phyloP scores from a whole-genome alignment of 1,140 invertebrate species.

The Olivierus martensii region DNA sequence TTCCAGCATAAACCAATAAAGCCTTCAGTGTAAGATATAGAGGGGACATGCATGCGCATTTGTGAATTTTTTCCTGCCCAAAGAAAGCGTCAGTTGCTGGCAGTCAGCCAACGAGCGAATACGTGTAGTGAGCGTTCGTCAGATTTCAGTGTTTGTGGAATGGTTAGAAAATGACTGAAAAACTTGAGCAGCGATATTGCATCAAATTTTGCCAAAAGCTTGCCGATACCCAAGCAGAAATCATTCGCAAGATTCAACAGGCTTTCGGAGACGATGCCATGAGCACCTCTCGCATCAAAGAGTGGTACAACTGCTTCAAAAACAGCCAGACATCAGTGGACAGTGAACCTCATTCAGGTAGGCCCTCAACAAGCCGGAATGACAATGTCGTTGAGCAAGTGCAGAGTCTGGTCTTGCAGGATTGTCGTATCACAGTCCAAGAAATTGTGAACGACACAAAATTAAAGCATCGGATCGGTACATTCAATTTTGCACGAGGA shows the following conservation, averaged over 20 bases:
- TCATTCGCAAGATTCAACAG: conserved; percentile 19
- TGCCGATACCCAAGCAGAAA: conserved; percentile 18
- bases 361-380: conserved; percentile 19
- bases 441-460: conserved; percentile 13
- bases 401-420: conserved; percentile 1
- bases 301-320: conserved; percentile 23
- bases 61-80: conserved; percentile 10
- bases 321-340: conserved; percentile 20
- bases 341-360: conserved; percentile 15
- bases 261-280: conserved; percentile 21
- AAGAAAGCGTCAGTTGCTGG: conserved; percentile 8
- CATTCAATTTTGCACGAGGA: conserved; percentile 16
- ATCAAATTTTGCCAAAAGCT: conserved; percentile 20
- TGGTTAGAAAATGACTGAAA: not conserved
- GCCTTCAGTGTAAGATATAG: not conserved
- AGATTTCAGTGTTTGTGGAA: not conserved
- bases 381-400: conserved; percentile 17
- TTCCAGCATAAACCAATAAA: not conserved
- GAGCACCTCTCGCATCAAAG: conserved; percentile 19
- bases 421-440: conserved; percentile 19
- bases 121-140: not conserved
- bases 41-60: not conserved
- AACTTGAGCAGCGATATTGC: conserved; percentile 11
- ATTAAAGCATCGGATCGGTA: conserved; percentile 2
- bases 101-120: not conserved